These are phyloP conservation scores for Drosophila emarginata DNA, from an alignment of 2,888 invertebrate genomes.

Conservation along the genomic window DNA sequence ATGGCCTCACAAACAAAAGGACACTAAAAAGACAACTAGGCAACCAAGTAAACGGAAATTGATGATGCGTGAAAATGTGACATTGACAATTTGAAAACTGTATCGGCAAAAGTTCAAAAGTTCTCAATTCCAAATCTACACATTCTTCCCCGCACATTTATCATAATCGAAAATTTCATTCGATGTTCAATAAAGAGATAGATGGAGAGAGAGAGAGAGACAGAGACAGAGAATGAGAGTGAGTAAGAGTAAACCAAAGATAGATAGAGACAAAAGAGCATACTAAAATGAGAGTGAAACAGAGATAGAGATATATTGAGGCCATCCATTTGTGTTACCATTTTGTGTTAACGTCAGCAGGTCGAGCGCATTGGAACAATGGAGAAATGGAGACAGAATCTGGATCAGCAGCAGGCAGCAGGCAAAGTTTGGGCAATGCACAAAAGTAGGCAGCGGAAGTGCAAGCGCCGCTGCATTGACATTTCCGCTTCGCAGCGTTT, in stretches of 20 bases:
- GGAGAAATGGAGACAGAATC: constrained; percentile 25
- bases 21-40: constrained; percentile 59
- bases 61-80: constrained; percentile 69
- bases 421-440: constrained; percentile 64
- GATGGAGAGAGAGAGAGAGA: too few relatives aligned
- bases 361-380: constrained; percentile 63
- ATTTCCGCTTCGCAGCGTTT: constrained; percentile 72
- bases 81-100: constrained; percentile 73
- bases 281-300: constrained; percentile 10
- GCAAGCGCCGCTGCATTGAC: constrained; percentile 77
- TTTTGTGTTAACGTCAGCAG: constrained; percentile 75
- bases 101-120: constrained; percentile 45
- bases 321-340: constrained; percentile 75
- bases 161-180: constrained; percentile 71
- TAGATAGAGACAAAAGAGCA: constrained; percentile 32
- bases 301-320: constrained; percentile 27
- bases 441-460: constrained; percentile 73
- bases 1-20: constrained; percentile 68
- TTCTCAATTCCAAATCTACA: constrained; percentile 29
- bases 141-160: constrained; percentile 53
- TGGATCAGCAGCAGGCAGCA: constrained; percentile 24
- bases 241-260: constrained; percentile 14
- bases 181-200: not conserved
- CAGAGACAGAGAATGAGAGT: too few relatives aligned
- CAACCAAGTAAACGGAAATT: constrained; percentile 65